Conservation (phyloP, 2,113 vertebrate species). For the Vimba vimba region DNA sequence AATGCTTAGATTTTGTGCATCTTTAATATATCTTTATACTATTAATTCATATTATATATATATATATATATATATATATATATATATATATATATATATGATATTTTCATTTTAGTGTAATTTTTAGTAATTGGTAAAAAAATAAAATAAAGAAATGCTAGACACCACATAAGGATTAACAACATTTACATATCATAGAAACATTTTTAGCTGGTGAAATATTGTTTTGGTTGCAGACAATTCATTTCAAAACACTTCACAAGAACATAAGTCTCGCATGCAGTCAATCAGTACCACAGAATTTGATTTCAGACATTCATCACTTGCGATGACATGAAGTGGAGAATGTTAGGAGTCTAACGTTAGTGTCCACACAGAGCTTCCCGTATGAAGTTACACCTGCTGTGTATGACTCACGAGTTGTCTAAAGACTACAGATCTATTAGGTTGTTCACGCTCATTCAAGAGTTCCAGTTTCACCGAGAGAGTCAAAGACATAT, state of each 20-base stretch:
- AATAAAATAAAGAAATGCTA: too few relatives aligned
- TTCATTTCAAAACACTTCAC: background rate
- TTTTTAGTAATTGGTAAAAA: background rate
- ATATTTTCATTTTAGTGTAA: background rate
- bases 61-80: too few relatives aligned
- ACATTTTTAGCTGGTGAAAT: background rate
- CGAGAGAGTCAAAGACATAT: background rate
- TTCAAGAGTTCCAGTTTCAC: constrained; percentile 12
- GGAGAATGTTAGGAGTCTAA: background rate
- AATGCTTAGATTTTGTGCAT: too few relatives aligned
- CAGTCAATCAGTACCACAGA: background rate
- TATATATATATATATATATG: background rate
- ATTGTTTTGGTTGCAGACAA: background rate
- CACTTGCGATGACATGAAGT: background rate
- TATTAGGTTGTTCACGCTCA: constrained; percentile 11
- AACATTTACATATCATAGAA: too few relatives aligned
- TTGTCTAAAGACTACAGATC: background rate
- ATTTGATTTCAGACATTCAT: background rate
- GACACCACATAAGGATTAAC: too few relatives aligned
- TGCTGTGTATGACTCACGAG: background rate
- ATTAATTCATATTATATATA: too few relatives aligned
- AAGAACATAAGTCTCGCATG: background rate
- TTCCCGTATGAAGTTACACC: constrained; percentile 16
- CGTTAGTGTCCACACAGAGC: background rate
- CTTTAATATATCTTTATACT: too few relatives aligned